These are phyloP conservation scores for Nasonovia ribisnigri DNA, from an alignment of 2,888 invertebrate genomes.

Conservation along the genomic window DNA sequence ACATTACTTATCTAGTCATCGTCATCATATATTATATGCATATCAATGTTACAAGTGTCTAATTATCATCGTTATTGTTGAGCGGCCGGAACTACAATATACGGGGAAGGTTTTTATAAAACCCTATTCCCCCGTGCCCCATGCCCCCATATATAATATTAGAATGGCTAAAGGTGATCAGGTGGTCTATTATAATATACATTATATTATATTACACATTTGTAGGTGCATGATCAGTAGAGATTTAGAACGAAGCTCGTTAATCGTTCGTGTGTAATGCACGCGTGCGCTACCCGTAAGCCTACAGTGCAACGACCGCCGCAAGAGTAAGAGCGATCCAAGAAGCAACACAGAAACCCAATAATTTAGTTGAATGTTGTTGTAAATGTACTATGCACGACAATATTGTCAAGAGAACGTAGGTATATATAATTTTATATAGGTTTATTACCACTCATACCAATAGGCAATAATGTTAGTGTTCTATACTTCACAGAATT, in stretches of 20 bases:
- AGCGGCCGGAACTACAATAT: neutral
- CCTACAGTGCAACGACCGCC: neutral
- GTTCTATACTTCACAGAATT: no score
- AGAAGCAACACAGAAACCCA: neutral
- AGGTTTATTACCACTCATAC: no score
- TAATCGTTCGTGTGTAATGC: neutral
- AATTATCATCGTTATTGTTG: neutral
- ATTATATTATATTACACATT: neutral
- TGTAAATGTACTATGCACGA: neutral
- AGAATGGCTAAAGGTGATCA: neutral
- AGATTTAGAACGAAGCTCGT: neutral
- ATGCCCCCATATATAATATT: neutral
- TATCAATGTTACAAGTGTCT: neutral
- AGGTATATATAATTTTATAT: neutral
- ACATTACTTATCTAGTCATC: neutral
- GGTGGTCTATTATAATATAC: neutral
- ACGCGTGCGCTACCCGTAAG: neutral
- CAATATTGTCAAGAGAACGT: neutral
- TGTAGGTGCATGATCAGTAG: neutral
- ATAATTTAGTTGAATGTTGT: neutral
- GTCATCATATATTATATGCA: neutral
- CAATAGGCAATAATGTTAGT: no score
- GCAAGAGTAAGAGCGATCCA: neutral
- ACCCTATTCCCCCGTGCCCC: no score
- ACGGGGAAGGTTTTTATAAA: neutral